Base-by-base conservation (phyloP, 2,888 invertebrate species). In the Griposia aprilina region DNA sequence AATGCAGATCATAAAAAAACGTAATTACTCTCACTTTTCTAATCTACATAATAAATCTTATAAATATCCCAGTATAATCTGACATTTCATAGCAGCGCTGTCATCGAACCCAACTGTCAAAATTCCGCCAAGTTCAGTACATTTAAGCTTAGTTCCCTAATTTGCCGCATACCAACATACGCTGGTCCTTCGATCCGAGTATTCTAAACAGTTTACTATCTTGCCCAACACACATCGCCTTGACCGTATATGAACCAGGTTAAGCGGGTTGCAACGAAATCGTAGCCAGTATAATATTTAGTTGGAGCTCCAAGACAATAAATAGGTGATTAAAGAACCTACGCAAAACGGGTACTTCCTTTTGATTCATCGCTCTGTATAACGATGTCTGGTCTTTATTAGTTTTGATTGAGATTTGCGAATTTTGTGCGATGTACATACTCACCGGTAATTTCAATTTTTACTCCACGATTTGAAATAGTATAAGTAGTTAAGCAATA, bases 361-460 rank as follows among this genome's bases (percentile, higher is more conserved):
- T 88, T 88, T 87, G 89, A 88, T 88, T 88, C 88, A 88, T 88
- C 86, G 84, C 88, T 87, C 84, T 80, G 84, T 83, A 86, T 88
- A 87, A 77, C 80, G 83, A 80, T 84, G 88, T 89, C 89, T 81
- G 80, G 66, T 68, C 74, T 87, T 89, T 87, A 86, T 87, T 87
- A 76, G 50, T 67, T 70, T 66, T 65, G 72, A 89, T 87, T 84
- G 80, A 78, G 82, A 87, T 85, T 85, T 65, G 85, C 83, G 48
- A 85, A 80, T 86, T 86, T 84, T 67, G 59, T 85, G 77, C 59
- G 62, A 67, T 67, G 48, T 76, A 68, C 5, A 36, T 36, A 36
- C 52, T 67, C 13, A 20, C n/a, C 10, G 15, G n/a, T 26, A 60
- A 36, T 66, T 59, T 52, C 1, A 36, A 48, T 15, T 55, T 55